Conservation (phyloP, 2,888 invertebrate species). For the Rosalia funebris region DNA sequence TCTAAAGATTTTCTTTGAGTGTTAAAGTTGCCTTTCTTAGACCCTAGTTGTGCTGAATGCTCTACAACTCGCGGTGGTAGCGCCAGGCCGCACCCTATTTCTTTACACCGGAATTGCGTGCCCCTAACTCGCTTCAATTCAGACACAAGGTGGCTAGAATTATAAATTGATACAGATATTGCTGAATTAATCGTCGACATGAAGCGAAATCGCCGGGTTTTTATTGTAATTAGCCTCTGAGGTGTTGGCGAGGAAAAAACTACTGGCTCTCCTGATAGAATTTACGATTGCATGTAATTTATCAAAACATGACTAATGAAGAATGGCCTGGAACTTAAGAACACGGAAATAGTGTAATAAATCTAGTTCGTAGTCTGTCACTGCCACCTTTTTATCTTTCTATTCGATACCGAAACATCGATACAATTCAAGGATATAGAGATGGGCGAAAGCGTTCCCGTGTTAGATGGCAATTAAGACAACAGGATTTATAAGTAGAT, state of each 20-base stretch:
- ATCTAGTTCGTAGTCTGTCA: slow-evolving; percentile 31
- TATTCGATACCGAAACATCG: slow-evolving; percentile 16
- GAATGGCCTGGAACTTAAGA: slow-evolving; percentile 33
- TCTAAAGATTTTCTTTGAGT: too few relatives aligned
- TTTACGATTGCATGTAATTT: slow-evolving; percentile 34
- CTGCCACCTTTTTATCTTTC: slow-evolving; percentile 7
- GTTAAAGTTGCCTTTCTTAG: too few relatives aligned
- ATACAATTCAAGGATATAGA: not conserved
- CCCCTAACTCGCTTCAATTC: slow-evolving; percentile 26
- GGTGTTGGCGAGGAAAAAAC: slow-evolving; percentile 39
- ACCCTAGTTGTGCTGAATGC: too few relatives aligned
- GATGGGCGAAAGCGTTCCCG: not conserved
- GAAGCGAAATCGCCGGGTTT: slow-evolving; percentile 34
- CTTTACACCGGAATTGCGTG: slow-evolving; percentile 37
- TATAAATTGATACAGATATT: slow-evolving; percentile 46
- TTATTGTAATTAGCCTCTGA: slow-evolving; percentile 37
- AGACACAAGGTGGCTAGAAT: slow-evolving; percentile 33
- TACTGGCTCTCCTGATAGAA: slow-evolving; percentile 30
- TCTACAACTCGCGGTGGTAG: not conserved
- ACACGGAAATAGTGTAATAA: slow-evolving; percentile 38
- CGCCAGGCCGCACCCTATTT: slow-evolving; percentile 13
- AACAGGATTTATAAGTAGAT: not conserved
- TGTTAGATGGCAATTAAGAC: slow-evolving; percentile 1
- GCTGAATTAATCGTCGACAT: slow-evolving; percentile 38
- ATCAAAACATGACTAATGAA: slow-evolving; percentile 42